Evolutionary conservation across 2,797 vertebrate genomes (phyloP), one percentile per base, ranked within the genome.

Genomic region (Spinibarbus caldwelli): DNA sequence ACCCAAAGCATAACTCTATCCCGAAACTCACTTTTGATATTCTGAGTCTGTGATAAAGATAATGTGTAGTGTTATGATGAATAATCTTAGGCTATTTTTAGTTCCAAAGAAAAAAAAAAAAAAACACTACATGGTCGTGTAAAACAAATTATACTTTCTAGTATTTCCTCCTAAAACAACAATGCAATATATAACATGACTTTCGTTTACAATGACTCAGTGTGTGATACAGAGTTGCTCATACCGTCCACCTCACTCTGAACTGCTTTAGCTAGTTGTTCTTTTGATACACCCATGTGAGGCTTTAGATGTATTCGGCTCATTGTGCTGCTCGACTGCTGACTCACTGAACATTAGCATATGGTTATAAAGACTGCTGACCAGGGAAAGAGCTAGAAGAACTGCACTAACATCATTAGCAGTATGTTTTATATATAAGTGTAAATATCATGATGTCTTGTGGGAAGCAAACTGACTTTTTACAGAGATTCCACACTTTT

Each of bases 341-440:
- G 75, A 77, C 52, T 77, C 75, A 41, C 34, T 41, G 75, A 14
- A 26, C 52, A 77, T 41, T 26, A 77, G 52, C 23, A 26, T 36
- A n/a, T n/a, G 31, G 23, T 75, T 75, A 52, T 23, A 75, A 76
- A 8, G 73, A 77, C 6, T 2, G 52, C 52, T 26, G 75, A 57
- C 52, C 72, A 34, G 47, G 4, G 29, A 52, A 75, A 14, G 57
- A 26, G n/a, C n/a, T 29, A 5, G 10, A 59, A 62, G n/a, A 64
- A 23, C 54, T 11, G 54, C 23, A 54, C 6, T 59, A n/a, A 59
- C 11, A 62, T 29, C 57, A 29, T 59, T 6, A 38, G 66, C 17
- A 73, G n/a, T n/a, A n/a, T n/a, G n/a, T n/a, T n/a, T n/a, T n/a
- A n/a, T n/a, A n/a, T n/a, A n/a, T n/a, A 49, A 49, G 8, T 6